Percentiles rank a stretch among this genome's conserved stretches.
Conservation (phyloP, 2,888 invertebrate species). For the Lycaena phlaeas region DNA sequence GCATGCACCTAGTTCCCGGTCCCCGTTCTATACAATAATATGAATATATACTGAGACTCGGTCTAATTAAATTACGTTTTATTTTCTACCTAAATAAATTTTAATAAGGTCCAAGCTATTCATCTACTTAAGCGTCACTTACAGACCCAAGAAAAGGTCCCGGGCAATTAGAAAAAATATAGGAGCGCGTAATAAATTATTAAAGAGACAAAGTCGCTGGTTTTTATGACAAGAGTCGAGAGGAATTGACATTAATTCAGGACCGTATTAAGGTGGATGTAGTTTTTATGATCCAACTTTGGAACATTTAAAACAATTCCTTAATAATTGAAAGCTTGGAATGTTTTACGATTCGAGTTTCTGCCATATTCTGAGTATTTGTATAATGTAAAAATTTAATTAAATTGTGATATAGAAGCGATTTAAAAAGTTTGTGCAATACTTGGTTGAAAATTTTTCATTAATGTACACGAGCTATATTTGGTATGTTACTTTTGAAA, state of each 20-base stretch:
- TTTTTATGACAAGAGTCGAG: slow-evolving; percentile 9
- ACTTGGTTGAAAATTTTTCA: no score
- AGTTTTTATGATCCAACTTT: slow-evolving; percentile 15
- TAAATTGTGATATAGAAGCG: no score
- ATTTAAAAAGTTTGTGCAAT: no score
- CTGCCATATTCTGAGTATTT: no score
- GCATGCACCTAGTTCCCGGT: no score
- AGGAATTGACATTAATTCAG: background rate
- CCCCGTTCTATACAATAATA: no score
- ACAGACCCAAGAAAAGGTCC: slow-evolving; percentile 13
- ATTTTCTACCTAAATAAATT: slow-evolving; percentile 18
- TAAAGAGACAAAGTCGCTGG: slow-evolving; percentile 15
- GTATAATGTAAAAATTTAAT: no score
- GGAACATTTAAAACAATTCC: slow-evolving; percentile 12
- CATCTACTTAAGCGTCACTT: slow-evolving; percentile 19
- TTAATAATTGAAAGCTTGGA: no score
- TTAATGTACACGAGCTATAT: no score
- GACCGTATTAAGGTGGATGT: slow-evolving; percentile 14
- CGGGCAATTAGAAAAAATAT: slow-evolving; percentile 7
- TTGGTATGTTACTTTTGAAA: no score
- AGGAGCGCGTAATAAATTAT: slow-evolving; percentile 16
- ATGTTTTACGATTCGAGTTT: no score
- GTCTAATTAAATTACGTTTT: background rate
- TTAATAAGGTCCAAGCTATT: slow-evolving; percentile 19
- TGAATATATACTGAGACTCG: no score